These are phyloP conservation scores for Hirtodrosophila duncani DNA, from an alignment of 2,888 invertebrate genomes.

Conservation along the genomic window DNA sequence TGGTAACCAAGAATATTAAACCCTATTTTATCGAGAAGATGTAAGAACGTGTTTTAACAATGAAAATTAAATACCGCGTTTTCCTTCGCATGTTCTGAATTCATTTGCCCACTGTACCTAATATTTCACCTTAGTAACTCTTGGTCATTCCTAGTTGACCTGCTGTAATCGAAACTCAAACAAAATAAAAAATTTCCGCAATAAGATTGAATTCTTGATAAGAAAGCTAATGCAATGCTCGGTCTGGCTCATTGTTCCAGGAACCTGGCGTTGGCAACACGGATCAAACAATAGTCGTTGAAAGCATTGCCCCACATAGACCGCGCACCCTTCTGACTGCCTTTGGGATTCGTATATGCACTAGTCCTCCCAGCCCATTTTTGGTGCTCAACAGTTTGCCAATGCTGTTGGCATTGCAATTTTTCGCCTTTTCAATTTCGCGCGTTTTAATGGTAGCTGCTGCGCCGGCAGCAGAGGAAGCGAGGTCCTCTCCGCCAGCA, in stretches of 20 bases:
- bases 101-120: too few species aligned
- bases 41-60: too few species aligned
- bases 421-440: conserved; percentile 67
- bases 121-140: too few species aligned
- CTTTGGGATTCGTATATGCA: background rate
- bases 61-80: too few species aligned
- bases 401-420: conserved; percentile 58
- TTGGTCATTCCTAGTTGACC: too few species aligned
- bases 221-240: conserved; percentile 15
- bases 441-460: conserved; percentile 55
- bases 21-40: too few species aligned
- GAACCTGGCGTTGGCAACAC: conserved; percentile 16
- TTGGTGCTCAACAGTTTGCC: conserved; percentile 43
- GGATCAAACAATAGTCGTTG: conserved; percentile 51
- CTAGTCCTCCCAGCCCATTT: background rate
- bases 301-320: conserved; percentile 31
- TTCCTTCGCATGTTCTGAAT: too few species aligned
- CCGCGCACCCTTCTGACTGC: conserved; percentile 16
- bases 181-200: background rate
- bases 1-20: too few species aligned
- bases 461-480: conserved; percentile 3
- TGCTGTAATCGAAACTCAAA: too few species aligned
- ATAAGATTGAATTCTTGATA: conserved; percentile 6
- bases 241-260: background rate
- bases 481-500: background rate